Evolutionary conservation across 2,113 vertebrate species (phyloP).

Genomic region (Otocyon megalotis): DNA sequence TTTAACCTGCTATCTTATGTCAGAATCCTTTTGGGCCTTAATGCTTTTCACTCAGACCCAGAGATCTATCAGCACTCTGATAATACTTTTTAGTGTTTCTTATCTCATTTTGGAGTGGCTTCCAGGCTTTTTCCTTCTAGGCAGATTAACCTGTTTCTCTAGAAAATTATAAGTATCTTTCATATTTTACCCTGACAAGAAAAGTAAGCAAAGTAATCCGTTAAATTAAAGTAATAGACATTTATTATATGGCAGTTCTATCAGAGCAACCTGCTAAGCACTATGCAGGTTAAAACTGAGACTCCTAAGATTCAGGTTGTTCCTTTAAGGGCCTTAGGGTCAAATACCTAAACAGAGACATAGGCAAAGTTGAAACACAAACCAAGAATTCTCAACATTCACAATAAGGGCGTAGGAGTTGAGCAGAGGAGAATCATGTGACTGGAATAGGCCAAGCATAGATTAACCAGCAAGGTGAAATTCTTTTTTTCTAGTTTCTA

Average conservation of each 20-base stretch:
- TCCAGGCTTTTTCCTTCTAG: not conserved
- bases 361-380: not conserved
- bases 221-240: slow-evolving; percentile 39
- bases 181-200: slow-evolving; percentile 16
- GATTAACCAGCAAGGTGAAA: not conserved
- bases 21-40: slow-evolving; percentile 49
- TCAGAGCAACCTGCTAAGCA: not conserved
- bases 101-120: slow-evolving; percentile 35
- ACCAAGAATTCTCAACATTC: slow-evolving; percentile 39
- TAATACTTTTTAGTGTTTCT: slow-evolving; percentile 40
- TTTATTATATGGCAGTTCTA: not conserved
- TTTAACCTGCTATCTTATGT: slow-evolving; percentile 30
- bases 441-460: not conserved
- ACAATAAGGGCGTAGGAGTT: not conserved
- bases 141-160: not conserved
- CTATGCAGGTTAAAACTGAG: not conserved
- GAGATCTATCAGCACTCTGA: not conserved
- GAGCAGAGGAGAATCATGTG: slow-evolving; percentile 30
- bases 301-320: not conserved
- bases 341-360: not conserved
- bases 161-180: slow-evolving; percentile 44
- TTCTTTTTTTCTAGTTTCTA: slow-evolving; percentile 30
- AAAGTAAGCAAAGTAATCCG: not conserved
- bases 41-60: not conserved
- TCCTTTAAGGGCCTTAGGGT: not conserved